These are phyloP conservation scores for Pseudocheirus occidentalis DNA, from an alignment of 2,797 vertebrate species.

Conservation along the genomic window DNA sequence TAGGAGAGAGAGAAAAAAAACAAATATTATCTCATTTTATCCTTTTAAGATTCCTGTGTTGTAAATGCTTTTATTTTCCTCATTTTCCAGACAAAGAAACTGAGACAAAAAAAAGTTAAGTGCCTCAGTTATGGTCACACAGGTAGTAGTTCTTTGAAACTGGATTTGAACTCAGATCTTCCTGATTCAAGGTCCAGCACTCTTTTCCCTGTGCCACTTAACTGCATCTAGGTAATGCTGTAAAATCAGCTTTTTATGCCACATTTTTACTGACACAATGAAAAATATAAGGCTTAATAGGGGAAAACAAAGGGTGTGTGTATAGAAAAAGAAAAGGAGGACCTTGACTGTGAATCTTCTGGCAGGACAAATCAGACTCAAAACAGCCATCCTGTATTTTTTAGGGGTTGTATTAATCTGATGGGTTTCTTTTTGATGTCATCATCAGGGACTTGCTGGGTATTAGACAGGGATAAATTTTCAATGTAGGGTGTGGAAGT, in stretches of 20 bases:
- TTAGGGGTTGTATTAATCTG: not conserved
- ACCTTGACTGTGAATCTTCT: not conserved
- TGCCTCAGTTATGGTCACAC: not conserved
- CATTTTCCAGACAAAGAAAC: not conserved
- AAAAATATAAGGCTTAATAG: not conserved
- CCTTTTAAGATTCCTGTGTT: not conserved
- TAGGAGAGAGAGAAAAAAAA: not conserved
- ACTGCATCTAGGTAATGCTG: not conserved
- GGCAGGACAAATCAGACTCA: not conserved
- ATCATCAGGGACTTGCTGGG: not conserved
- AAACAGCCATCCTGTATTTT: not conserved
- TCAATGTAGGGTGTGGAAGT: not conserved
- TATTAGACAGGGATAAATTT: not conserved
- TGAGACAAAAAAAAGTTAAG: not conserved
- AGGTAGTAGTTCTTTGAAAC: not conserved
- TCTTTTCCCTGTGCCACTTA: not conserved
- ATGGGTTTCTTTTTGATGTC: not conserved
- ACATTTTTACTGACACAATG: not conserved
- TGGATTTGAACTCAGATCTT: not conserved
- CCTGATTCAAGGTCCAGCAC: not conserved
- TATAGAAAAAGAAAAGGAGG: not conserved
- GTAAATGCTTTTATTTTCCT: not conserved
- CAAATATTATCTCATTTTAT: not conserved
- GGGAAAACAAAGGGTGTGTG: not conserved
- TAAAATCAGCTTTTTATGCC: not conserved